Evolutionary conservation across 2,113 vertebrate species (phyloP).

Genomic region (Tursiops truncatus): DNA sequence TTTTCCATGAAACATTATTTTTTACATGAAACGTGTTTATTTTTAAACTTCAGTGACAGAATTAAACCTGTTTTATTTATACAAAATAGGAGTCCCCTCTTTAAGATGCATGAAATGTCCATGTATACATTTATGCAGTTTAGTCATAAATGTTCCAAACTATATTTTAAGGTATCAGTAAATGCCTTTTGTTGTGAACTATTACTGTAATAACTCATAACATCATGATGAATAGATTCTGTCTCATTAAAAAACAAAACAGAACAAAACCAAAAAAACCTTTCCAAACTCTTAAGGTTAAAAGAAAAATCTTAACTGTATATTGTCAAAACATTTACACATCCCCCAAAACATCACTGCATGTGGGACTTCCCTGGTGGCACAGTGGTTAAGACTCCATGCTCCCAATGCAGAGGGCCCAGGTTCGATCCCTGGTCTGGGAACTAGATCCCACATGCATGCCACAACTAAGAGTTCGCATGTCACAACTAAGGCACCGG

Average conservation of each 20-base stretch:
- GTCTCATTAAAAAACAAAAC: neutral
- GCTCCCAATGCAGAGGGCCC: too few relatives aligned
- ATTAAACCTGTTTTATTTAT: conserved; percentile 80
- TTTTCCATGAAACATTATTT: neutral
- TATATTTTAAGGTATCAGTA: conserved; percentile 80
- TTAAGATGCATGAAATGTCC: conserved; percentile 73
- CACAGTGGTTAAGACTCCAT: too few relatives aligned
- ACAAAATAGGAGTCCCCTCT: conserved; percentile 73
- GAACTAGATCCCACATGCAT: too few relatives aligned
- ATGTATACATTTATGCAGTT: conserved; percentile 82
- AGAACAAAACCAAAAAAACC: neutral
- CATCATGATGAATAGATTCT: conserved; percentile 74
- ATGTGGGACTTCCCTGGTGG: too few relatives aligned
- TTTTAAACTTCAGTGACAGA: conserved; percentile 71
- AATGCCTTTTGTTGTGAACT: conserved; percentile 84
- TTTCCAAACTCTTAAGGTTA: neutral
- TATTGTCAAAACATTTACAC: neutral
- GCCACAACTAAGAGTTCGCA: too few relatives aligned
- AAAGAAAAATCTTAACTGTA: conserved; percentile 21
- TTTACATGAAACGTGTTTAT: conserved; percentile 56
- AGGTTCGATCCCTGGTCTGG: too few relatives aligned
- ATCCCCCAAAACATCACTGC: neutral
- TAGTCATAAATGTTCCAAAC: conserved; percentile 82
- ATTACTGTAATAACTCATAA: conserved; percentile 82
- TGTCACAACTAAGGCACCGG: too few relatives aligned